Conservation (phyloP, 2,888 invertebrate genomes). For the Calameuta pallipes region DNA sequence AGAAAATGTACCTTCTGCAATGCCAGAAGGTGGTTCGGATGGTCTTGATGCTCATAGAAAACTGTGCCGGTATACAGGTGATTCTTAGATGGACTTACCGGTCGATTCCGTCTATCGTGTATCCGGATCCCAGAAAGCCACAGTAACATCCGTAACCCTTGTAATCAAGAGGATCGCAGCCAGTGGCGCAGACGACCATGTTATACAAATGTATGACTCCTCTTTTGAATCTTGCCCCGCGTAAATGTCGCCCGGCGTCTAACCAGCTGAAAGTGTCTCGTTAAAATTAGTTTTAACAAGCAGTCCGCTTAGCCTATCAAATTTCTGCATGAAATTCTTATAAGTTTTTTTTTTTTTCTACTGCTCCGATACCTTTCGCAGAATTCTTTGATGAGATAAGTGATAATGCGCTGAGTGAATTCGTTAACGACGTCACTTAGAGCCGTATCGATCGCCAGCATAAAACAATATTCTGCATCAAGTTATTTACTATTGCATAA, state of each 20-base stretch:
- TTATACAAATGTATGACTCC: conserved; percentile 85
- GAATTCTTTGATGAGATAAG: not conserved
- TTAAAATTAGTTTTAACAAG: not conserved
- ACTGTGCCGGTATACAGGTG: not conserved
- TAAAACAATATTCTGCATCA: no score
- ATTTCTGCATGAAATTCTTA: not conserved
- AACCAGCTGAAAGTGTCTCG: not conserved
- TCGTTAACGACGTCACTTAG: not conserved
- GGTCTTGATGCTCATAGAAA: not conserved
- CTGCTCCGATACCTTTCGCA: not conserved
- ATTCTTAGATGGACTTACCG: conserved; percentile 67
- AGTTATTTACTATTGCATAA: no score
- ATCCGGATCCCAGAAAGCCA: conserved; percentile 85
- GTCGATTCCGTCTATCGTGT: conserved; percentile 84
- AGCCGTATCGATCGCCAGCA: not conserved
- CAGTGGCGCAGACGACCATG: conserved; percentile 87
- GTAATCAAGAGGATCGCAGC: conserved; percentile 84
- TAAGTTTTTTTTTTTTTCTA: not conserved
- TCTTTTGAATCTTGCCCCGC: conserved; percentile 71
- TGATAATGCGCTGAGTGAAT: not conserved
- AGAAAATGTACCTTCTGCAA: not conserved
- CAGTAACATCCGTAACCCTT: conserved; percentile 94
- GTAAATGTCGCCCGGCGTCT: not conserved
- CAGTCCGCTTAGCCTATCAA: not conserved
- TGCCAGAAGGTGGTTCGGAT: not conserved